Base-by-base conservation (phyloP, 2,888 invertebrate genomes). In the Limnephilus lunatus region DNA sequence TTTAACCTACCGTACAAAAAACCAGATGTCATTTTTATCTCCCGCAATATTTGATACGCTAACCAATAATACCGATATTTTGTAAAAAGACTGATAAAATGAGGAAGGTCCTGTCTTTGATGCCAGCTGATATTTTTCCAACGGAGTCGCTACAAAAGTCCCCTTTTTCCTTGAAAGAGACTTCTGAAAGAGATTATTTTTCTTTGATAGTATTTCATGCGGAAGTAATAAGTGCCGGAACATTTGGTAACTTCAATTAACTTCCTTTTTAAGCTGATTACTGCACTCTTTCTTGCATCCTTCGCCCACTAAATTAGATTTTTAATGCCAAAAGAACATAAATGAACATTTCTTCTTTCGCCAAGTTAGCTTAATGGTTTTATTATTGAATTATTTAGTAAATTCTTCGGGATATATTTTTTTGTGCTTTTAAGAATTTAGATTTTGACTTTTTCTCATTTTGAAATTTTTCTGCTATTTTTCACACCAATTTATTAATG, bases 241-340 rank as follows among this genome's bases (percentile, higher is more conserved):
- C 68, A 68, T 68, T 68, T 25, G 68, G n/a, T 68, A 68, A 9
- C 68, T 68, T 68, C 68, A 68, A 68, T 68, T 68, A 68, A 68
- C 68, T 68, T 68, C 68, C 68, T 68, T 25, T 68, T 68, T 25
- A 68, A 68, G 68, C 68, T 68, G 1, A 68, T 68, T 68, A 68
- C 68, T 68, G 68, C 68, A 68, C 68, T 68, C 68, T 68, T 68
- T 68, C 68, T 68, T 68, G 68, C n/a, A 68, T 68, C 68, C 68
- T 68, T 68, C 25, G 25, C 68, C 25, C 68, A 25, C 9, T 68
- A 68, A 68, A 68, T 68, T 68, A 68, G 9, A 68, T 68, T 68
- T 1, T 25, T 25, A n/a, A 68, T 68, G 25, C n/a, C 68, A 25
- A 68, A 68, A 68, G 68, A 68, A 68, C 68, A n/a, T 68, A n/a